phyloP scores from a whole-genome alignment of 2,113 vertebrate species.

The Todiramphus chloris region DNA sequence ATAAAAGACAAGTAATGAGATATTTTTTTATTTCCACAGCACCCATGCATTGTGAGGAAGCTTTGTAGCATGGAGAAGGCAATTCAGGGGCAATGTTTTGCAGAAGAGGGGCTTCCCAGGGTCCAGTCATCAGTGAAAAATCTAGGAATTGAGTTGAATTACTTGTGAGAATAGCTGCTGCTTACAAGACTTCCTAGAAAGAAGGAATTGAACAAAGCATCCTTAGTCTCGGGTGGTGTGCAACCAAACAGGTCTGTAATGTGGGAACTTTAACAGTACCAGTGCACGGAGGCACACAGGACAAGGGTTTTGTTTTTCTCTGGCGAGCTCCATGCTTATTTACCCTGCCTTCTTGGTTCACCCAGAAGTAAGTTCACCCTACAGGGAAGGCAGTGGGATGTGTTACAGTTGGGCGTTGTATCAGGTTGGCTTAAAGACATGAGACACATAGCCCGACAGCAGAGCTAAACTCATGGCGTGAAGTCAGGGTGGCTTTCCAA shows the following conservation, averaged over 20 bases:
- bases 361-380: background rate
- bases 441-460: accelerated
- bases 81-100: background rate
- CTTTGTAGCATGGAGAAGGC: background rate
- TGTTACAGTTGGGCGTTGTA: background rate
- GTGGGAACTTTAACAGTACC: background rate
- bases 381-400: background rate
- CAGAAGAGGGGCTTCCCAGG: background rate
- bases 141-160: background rate
- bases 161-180: background rate
- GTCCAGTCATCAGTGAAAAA: background rate
- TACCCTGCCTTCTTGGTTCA: background rate
- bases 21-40: background rate
- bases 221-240: background rate
- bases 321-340: background rate
- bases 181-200: background rate
- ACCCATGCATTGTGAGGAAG: background rate
- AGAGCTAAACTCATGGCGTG: background rate
- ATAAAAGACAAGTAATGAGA: background rate
- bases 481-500: background rate
- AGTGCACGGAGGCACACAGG: background rate
- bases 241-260: background rate
- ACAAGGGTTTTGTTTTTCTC: background rate
- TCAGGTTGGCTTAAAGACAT: background rate
- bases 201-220: background rate